A percentile compares a stretch with the other conserved stretches of the same genome.
Conservation (phyloP, 2,113 vertebrate genomes). For the Corydoras maculifer region DNA sequence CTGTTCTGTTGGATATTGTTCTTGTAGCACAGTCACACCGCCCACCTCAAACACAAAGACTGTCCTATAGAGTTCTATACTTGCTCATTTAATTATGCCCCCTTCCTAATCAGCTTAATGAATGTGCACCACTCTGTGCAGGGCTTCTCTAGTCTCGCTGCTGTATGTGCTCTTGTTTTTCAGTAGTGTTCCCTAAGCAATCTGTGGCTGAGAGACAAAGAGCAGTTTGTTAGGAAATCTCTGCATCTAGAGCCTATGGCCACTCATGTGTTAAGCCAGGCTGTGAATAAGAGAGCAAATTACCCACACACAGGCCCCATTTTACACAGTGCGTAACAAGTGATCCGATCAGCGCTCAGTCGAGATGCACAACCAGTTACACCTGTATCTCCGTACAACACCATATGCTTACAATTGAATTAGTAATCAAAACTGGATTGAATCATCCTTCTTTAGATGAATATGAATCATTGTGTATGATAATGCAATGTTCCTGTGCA, state of each 20-base stretch:
- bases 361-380: too few relatives aligned
- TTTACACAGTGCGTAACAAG: too few relatives aligned
- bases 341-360: too few relatives aligned
- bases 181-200: conserved; percentile 60
- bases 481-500: too few relatives aligned
- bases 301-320: conserved; percentile 14
- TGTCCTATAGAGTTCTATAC: conserved; percentile 40
- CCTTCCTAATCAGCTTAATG: conserved; percentile 53
- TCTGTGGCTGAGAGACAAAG: conserved; percentile 70
- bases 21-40: conserved; percentile 6
- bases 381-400: too few relatives aligned
- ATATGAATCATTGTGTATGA: too few relatives aligned
- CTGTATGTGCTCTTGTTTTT: conserved; percentile 38
- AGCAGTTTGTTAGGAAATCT: conserved; percentile 72
- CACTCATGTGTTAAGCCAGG: conserved; percentile 37
- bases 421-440: too few relatives aligned
- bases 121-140: conserved; percentile 45
- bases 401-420: too few relatives aligned
- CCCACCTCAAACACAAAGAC: background rate
- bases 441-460: too few relatives aligned
- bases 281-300: conserved; percentile 28
- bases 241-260: conserved; percentile 69
- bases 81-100: conserved; percentile 51
- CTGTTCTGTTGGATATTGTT: conserved; percentile 4
- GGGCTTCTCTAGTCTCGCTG: conserved; percentile 36